phyloP scores from a whole-genome alignment of 1,140 invertebrate species.

The Elysia chlorotica region DNA sequence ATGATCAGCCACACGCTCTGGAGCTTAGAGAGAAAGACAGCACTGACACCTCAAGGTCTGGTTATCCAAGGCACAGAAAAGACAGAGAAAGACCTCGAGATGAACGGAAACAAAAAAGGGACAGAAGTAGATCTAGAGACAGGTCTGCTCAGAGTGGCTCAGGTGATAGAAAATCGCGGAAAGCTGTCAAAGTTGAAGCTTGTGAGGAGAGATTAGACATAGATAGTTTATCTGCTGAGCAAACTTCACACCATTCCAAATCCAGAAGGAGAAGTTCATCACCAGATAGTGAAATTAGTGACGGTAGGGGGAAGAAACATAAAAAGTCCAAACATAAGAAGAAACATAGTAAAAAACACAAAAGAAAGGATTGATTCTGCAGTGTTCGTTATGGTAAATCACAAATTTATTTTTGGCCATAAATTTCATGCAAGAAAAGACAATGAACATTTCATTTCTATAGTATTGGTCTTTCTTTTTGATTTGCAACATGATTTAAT shows the following conservation, averaged over 20 bases:
- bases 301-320: slow-evolving; percentile 4
- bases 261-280: background rate
- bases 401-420: too few relatives aligned
- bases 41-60: background rate
- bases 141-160: background rate
- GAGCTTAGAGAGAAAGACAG: background rate
- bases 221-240: background rate
- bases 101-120: background rate
- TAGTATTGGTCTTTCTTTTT: too few relatives aligned
- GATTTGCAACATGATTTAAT: too few relatives aligned
- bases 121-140: background rate
- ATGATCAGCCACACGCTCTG: background rate
- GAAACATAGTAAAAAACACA: slow-evolving; percentile 31
- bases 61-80: background rate
- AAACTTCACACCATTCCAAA: background rate
- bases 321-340: slow-evolving; percentile 31
- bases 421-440: too few relatives aligned
- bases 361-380: too few relatives aligned
- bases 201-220: background rate
- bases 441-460: too few relatives aligned
- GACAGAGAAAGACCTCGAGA: background rate
- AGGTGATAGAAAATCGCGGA: background rate
- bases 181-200: background rate
- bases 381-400: too few relatives aligned
- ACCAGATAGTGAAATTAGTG: background rate